These are phyloP conservation scores for Clupea harengus DNA, from an alignment of 2,113 vertebrate species.

Conservation along the genomic window DNA sequence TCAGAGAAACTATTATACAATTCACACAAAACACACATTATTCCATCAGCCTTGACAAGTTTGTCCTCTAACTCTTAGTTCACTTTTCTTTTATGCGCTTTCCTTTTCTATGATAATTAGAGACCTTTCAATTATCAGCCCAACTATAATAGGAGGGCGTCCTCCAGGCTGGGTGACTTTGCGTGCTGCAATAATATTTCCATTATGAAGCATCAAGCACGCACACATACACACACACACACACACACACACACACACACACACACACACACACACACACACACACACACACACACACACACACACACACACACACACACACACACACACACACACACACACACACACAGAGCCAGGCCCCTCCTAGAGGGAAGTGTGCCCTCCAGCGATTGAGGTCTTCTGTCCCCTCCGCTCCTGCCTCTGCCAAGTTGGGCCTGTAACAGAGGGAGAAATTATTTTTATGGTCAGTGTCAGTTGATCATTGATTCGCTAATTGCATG, in stretches of 20 bases:
- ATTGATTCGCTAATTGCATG: constrained; percentile 36
- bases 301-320: not conserved
- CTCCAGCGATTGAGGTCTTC: not conserved
- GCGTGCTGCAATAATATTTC: constrained; percentile 37
- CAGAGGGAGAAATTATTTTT: constrained; percentile 16
- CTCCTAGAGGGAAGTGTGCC: not conserved
- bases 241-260: not conserved
- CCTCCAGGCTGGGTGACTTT: constrained; percentile 37
- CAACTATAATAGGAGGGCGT: constrained; percentile 33
- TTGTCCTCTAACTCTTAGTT: constrained; percentile 19
- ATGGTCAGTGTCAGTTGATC: constrained; percentile 37
- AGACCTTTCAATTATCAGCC: constrained; percentile 43
- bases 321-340: not conserved
- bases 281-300: no score
- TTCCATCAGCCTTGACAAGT: constrained; percentile 44
- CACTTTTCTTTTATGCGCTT: constrained; percentile 19
- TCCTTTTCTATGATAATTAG: constrained; percentile 39
- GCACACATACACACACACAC: not conserved
- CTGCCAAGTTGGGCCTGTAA: not conserved
- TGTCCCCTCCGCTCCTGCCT: not conserved
- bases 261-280: not conserved
- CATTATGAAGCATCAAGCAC: not conserved
- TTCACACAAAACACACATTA: constrained; percentile 35
- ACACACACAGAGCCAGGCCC: not conserved
- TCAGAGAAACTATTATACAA: constrained; percentile 19